Percentiles rank a stretch among this genome's conserved stretches.
phyloP scores from a whole-genome alignment of 2,888 invertebrate species.

The Microplitis manilae region DNA sequence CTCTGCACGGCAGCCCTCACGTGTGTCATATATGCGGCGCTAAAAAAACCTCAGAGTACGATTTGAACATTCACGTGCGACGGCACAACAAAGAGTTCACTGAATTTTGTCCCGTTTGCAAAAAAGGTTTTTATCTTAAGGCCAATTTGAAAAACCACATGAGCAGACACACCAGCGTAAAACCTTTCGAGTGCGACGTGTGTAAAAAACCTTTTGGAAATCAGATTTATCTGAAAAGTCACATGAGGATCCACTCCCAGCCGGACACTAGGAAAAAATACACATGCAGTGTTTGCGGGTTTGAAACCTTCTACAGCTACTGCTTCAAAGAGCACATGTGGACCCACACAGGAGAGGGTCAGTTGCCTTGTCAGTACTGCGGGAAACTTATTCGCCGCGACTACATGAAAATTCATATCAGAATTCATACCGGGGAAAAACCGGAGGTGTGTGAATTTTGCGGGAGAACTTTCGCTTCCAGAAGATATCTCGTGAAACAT shows the following conservation, averaged over 20 bases:
- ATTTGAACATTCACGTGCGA: slow-evolving; percentile 75
- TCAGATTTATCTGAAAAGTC: slow-evolving; percentile 73
- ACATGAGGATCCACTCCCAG: slow-evolving; percentile 64
- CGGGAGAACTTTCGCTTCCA: slow-evolving; percentile 59
- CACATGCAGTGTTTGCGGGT: slow-evolving; percentile 72
- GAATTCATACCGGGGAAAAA: slow-evolving; percentile 63
- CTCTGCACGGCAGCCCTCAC: slow-evolving; percentile 72
- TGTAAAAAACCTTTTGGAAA: slow-evolving; percentile 73
- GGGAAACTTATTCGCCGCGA: slow-evolving; percentile 65
- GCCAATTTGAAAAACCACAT: slow-evolving; percentile 64
- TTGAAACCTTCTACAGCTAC: slow-evolving; percentile 70
- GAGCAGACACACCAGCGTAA: slow-evolving; percentile 61
- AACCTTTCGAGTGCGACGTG: slow-evolving; percentile 56
- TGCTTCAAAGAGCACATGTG: slow-evolving; percentile 70
- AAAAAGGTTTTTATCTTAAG: slow-evolving; percentile 66
- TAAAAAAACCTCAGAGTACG: slow-evolving; percentile 76
- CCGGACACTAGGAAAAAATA: slow-evolving; percentile 72
- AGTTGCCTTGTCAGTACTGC: slow-evolving; percentile 68
- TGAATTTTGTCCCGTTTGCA: slow-evolving; percentile 65
- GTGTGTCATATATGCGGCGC: slow-evolving; percentile 77
- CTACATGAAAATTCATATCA: slow-evolving; percentile 60
- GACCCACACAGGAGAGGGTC: slow-evolving; percentile 69
- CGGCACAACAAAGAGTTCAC: slow-evolving; percentile 75
- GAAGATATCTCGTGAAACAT: slow-evolving; percentile 60
- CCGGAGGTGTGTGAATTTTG: slow-evolving; percentile 64